phyloP scores from a whole-genome alignment of 2,113 vertebrate genomes.

The Nothobranchius kuhntae region DNA sequence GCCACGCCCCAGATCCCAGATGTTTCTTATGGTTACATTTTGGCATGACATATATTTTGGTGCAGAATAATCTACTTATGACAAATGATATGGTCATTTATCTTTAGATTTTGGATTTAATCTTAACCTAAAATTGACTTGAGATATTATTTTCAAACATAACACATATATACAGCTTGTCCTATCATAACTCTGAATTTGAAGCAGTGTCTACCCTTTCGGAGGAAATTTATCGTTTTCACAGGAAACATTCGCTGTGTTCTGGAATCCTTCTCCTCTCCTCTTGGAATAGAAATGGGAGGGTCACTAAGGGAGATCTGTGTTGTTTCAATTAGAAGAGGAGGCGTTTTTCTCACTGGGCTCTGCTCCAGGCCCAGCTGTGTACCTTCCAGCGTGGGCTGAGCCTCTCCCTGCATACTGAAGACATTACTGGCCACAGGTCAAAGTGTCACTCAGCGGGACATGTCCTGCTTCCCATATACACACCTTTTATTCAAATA shows the following conservation, averaged over 20 bases:
- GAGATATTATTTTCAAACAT: neutral
- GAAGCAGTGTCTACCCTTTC: slow-evolving; percentile 4
- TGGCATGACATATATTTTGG: neutral
- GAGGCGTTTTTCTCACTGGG: slow-evolving; percentile 64
- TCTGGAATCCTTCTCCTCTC: slow-evolving; percentile 25
- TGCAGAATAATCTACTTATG: neutral
- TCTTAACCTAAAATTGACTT: neutral
- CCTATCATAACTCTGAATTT: neutral
- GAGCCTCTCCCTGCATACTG: slow-evolving; percentile 71
- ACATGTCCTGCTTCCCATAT: slow-evolving; percentile 23
- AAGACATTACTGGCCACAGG: slow-evolving; percentile 72
- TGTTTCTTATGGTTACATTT: slow-evolving; percentile 7
- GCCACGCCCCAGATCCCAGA: slow-evolving; percentile 37
- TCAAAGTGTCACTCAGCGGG: slow-evolving; percentile 63
- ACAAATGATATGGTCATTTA: too few species aligned
- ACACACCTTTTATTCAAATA: slow-evolving; percentile 51
- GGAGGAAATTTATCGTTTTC: neutral
- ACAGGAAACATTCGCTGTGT: slow-evolving; percentile 16
- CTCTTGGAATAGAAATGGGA: slow-evolving; percentile 37
- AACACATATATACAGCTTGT: neutral
- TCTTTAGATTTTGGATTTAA: neutral
- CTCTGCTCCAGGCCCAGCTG: slow-evolving; percentile 71
- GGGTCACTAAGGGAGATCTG: slow-evolving; percentile 63
- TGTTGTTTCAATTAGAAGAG: slow-evolving; percentile 68
- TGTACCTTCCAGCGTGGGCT: slow-evolving; percentile 64